Percentiles rank a stretch among this genome's conserved stretches.
Evolutionary conservation across 2,888 invertebrate genomes (phyloP).

Genomic region (Galerucella calmariensis): DNA sequence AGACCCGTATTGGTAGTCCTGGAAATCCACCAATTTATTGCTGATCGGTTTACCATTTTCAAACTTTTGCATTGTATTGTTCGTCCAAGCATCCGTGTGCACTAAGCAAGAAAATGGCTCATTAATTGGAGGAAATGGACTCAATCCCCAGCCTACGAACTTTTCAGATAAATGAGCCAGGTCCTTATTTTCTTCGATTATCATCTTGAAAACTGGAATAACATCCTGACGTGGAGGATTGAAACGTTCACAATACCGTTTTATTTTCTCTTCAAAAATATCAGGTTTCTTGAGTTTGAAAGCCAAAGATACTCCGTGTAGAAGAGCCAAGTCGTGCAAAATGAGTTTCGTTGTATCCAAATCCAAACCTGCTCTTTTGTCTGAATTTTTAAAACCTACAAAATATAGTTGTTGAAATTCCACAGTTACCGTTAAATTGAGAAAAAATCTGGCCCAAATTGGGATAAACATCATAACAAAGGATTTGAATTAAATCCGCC

Average conservation of each 20-base stretch:
- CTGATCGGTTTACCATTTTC: constrained; percentile 51
- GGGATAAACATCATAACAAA: too few relatives aligned
- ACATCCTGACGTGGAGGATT: background rate
- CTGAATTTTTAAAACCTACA: constrained; percentile 65
- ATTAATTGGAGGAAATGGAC: background rate
- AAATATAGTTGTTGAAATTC: background rate
- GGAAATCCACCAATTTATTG: constrained; percentile 69
- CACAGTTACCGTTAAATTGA: too few relatives aligned
- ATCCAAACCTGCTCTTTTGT: constrained; percentile 67
- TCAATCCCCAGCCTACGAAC: constrained; percentile 18
- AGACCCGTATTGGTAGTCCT: constrained; percentile 68
- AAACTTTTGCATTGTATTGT: constrained; percentile 69
- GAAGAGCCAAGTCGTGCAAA: constrained; percentile 66
- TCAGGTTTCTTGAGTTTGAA: constrained; percentile 64
- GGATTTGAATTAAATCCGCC: too few relatives aligned
- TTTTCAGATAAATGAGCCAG: constrained; percentile 7
- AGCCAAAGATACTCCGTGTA: constrained; percentile 69
- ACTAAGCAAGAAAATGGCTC: constrained; percentile 65
- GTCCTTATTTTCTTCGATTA: constrained; percentile 30
- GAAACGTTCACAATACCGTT: constrained; percentile 52
- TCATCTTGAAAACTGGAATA: background rate
- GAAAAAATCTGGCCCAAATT: too few relatives aligned
- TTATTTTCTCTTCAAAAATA: constrained; percentile 58
- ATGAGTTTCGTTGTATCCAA: constrained; percentile 64
- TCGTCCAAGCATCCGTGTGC: constrained; percentile 72